phyloP scores from a whole-genome alignment of 1,140 invertebrate species.

The Eumaeus atala region DNA sequence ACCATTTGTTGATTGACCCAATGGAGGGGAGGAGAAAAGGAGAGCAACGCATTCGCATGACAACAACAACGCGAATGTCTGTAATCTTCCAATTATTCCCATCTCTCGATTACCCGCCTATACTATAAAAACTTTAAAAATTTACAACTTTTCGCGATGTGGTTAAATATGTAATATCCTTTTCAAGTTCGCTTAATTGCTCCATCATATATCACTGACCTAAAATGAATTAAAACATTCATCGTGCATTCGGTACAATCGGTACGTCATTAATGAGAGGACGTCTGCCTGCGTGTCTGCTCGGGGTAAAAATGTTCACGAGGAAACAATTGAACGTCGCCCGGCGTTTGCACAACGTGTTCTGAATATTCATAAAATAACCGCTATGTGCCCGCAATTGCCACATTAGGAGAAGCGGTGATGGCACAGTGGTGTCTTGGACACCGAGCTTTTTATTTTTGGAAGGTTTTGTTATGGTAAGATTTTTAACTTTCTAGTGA shows the following conservation, averaged over 20 bases:
- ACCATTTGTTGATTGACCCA: no score
- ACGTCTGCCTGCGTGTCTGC: conserved; percentile 7
- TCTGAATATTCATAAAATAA: conserved; percentile 41
- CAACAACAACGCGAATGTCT: no score
- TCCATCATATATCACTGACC: no score
- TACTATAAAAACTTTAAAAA: not conserved
- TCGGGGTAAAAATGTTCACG: conserved; percentile 34
- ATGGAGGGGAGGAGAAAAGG: not conserved
- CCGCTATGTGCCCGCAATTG: conserved; percentile 29
- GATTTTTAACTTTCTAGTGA: no score
- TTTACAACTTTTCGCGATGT: not conserved
- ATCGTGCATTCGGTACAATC: conserved; percentile 1
- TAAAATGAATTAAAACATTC: no score
- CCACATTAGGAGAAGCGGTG: conserved; percentile 22
- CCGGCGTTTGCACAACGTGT: conserved; percentile 41
- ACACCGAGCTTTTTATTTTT: not conserved
- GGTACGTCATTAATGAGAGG: conserved; percentile 12
- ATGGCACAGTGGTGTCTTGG: not conserved
- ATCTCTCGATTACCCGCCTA: no score
- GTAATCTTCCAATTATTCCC: no score
- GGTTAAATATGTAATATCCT: not conserved
- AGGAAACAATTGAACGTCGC: conserved; percentile 42
- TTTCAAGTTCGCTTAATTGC: not conserved
- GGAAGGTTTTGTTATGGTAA: not conserved
- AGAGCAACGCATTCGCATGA: not conserved